A percentile compares a stretch with the other conserved stretches of the same genome.
Evolutionary conservation across 2,113 vertebrate genomes (phyloP).

Genomic region (Entosphenus tridentatus): DNA sequence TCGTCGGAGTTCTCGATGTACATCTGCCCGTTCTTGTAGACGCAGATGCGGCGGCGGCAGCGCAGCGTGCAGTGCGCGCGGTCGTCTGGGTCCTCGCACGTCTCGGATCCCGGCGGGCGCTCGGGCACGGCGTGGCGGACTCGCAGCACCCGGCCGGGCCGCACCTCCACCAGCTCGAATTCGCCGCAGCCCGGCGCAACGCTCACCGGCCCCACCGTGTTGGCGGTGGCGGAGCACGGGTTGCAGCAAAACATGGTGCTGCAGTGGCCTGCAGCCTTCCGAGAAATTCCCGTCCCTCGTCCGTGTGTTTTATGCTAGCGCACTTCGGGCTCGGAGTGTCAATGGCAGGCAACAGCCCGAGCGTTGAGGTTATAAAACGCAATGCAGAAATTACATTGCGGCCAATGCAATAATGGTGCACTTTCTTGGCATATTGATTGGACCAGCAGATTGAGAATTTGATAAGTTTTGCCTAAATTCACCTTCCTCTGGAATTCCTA

Average conservation of each 20-base stretch:
- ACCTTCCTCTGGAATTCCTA: no score
- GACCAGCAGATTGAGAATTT: no score
- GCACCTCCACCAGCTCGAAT: slow-evolving; percentile 76
- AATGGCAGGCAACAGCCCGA: no score
- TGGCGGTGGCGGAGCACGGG: slow-evolving; percentile 36
- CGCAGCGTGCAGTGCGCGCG: slow-evolving; percentile 22
- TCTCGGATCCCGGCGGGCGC: slow-evolving; percentile 15
- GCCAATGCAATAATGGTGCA: no score
- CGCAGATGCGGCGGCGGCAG: slow-evolving; percentile 58
- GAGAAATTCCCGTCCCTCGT: no score
- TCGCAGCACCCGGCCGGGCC: slow-evolving; percentile 55
- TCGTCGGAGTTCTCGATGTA: slow-evolving; percentile 64
- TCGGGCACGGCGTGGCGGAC: slow-evolving; percentile 29
- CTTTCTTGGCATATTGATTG: no score
- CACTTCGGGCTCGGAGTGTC: no score
- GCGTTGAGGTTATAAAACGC: no score
- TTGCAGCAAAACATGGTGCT: slow-evolving; percentile 32
- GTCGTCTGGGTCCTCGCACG: slow-evolving; percentile 10
- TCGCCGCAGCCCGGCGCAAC: slow-evolving; percentile 35
- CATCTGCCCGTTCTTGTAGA: slow-evolving; percentile 63
- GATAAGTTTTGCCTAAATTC: no score
- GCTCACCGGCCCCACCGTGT: slow-evolving; percentile 43
- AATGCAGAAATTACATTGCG: no score
- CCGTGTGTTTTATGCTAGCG: no score
- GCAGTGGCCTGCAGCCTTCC: background rate